Percentiles rank a stretch among this genome's conserved stretches.
These are phyloP conservation scores for Sympetrum striolatum DNA, from an alignment of 2,888 invertebrate genomes.

Conservation along the genomic window DNA sequence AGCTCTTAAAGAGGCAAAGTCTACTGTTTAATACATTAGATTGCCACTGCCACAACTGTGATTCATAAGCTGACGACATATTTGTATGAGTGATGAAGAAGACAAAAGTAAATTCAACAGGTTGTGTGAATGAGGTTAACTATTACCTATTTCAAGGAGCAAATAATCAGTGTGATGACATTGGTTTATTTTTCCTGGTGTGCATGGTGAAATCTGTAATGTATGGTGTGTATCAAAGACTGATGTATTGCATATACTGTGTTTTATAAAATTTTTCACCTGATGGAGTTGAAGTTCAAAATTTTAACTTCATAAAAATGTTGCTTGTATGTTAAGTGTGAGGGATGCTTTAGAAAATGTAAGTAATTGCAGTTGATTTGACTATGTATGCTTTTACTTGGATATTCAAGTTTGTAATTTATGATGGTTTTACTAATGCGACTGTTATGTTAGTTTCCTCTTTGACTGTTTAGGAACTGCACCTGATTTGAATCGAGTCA, in stretches of 20 bases:
- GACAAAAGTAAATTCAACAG: background rate
- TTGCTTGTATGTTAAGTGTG: background rate
- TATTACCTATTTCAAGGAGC: background rate
- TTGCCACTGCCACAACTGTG: background rate
- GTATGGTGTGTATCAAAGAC: background rate
- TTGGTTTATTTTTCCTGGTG: background rate
- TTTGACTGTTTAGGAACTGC: too few species aligned
- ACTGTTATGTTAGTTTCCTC: too few species aligned
- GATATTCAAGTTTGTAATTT: too few species aligned
- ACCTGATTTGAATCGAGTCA: too few species aligned
- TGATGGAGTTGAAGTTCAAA: constrained; percentile 28
- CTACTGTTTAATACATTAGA: background rate
- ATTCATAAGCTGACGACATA: background rate
- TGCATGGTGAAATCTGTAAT: background rate
- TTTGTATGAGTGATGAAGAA: background rate
- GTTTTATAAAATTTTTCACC: background rate
- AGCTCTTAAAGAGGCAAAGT: background rate
- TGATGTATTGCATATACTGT: background rate
- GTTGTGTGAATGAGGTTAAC: background rate
- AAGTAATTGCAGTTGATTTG: background rate
- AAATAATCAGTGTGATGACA: background rate
- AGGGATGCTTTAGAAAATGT: background rate
- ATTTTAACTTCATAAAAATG: constrained; percentile 16
- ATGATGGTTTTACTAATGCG: too few species aligned
- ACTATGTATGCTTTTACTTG: background rate